Base-by-base conservation (phyloP, 2,888 invertebrate genomes). In the Dynastes maya region DNA sequence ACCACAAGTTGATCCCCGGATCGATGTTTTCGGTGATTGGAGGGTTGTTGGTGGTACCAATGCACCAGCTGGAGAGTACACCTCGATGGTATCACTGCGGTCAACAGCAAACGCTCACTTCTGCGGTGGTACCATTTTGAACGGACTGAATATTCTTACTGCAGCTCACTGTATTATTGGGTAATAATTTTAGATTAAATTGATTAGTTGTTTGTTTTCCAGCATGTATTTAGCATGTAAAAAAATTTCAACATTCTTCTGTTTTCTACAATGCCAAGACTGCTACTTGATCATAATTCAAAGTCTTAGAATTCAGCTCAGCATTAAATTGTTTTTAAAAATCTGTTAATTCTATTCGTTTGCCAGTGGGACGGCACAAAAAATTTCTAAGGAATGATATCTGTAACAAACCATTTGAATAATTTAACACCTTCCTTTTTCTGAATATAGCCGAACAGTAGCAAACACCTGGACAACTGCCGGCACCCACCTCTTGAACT, bases 71-170 rank as follows among this genome's bases (percentile, higher is more conserved):
- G 84, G 88, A 53, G 82, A 84, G 58, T 85, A 86, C 5, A 90
- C 90, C 0, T 88, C 90, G 82, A 90, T 90, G 82, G 89, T 86
- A 0, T 90, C 89, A 70, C 68, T 90, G 63, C 78, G 89, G 61
- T 82, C 89, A 6, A 40, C 78, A 2, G 84, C 84, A 61, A 88
- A 88, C 0, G 80, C 87, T 80, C 90, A 85, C 77, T 88, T 88
- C 70, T 91, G 91, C 81, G 91, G 91, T n/a, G 91, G 91, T 0
- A 89, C 90, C 1, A 90, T 91, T 74, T 84, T 90, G 63, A 89
- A 85, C 78, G 51, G 74, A 0, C 81, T 82, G n/a, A 85, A 86
- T 77, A 83, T 91, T 5, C 81, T 91, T 13, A 90, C 91, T 0
- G 91, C 91, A 6, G 91, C 91, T 3, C 91, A 91, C 84, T 91